Conservation (phyloP, 2,113 vertebrate species). For the Paradisaea rubra region DNA sequence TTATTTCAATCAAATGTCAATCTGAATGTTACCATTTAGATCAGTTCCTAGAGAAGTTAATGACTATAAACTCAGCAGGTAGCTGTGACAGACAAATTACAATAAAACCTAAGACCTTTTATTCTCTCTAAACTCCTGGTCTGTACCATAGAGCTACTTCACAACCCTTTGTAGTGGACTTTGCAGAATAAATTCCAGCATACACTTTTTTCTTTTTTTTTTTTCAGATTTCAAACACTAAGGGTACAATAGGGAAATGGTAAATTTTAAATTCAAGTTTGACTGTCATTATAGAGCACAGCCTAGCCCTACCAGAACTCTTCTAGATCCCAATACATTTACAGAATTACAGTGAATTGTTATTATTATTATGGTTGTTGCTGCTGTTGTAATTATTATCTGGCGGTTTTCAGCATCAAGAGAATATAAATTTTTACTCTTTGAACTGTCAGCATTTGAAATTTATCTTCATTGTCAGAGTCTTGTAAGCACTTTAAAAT, state of each 20-base stretch:
- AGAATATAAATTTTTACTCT: neutral
- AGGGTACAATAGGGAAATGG: neutral
- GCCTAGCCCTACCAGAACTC: neutral
- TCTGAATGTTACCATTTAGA: neutral
- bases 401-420: neutral
- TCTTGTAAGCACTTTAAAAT: neutral
- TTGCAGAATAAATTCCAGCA: neutral
- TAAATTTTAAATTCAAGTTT: neutral
- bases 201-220: accelerated
- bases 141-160: neutral
- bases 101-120: neutral
- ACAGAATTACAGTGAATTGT: neutral
- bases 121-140: neutral
- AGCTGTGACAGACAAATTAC: neutral
- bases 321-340: neutral
- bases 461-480: neutral
- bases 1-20: neutral
- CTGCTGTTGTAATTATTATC: neutral
- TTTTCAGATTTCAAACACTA: neutral
- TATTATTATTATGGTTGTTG: neutral
- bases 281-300: neutral
- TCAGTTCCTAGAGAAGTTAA: neutral
- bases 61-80: neutral
- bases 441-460: neutral
- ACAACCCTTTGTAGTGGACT: neutral